Evolutionary conservation across 1,140 invertebrate species (phyloP), one percentile per base, ranked within the genome.

Genomic region (Neuroterus valhalla): DNA sequence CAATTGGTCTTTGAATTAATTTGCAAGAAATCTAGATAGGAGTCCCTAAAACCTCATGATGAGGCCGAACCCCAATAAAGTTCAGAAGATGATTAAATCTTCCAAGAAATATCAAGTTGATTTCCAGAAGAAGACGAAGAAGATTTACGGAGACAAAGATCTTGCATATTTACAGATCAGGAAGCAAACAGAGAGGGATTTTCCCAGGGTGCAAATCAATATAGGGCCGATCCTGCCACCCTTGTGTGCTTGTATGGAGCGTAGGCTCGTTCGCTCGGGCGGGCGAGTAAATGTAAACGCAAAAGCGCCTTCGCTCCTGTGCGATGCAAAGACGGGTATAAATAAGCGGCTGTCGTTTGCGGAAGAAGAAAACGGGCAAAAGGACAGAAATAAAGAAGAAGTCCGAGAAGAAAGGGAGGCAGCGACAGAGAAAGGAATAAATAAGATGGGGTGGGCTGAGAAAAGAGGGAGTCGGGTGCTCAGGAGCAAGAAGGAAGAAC

Each of bases 261-360:
- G 48, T 62, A 75, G 71, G 66, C 75, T 76, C 82, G 80, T 77
- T 73, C 71, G 81, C 82, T 77, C 71, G 73, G 71, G 44, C 78
- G 45, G 79, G 80, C 80, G 78, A 81, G 81, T 81, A 82, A 85
- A 87, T 82, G 85, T 83, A 83, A 85, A 84, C 82, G 82, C 83
- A 81, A 82, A 82, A 84, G 81, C 76, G 82, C 78, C 79, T 82
- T 79, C 82, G 85, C 83, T 86, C 84, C 83, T 62, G 85, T 85
- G 84, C 87, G 86, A 90, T 90, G 87, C 87, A 88, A 89, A 89
- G 88, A 87, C 85, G 85, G 87, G 87, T 90, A 90, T 90, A 90
- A 90, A 90, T 90, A 90, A 90, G 86, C 85, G 88, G 85, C 89
- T 90, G 88, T 89, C 89, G 86, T 88, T 89, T 90, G 88, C 89